Evolutionary conservation across 1,140 invertebrate species (phyloP).

Genomic region (Temnothorax curvispinosus): DNA sequence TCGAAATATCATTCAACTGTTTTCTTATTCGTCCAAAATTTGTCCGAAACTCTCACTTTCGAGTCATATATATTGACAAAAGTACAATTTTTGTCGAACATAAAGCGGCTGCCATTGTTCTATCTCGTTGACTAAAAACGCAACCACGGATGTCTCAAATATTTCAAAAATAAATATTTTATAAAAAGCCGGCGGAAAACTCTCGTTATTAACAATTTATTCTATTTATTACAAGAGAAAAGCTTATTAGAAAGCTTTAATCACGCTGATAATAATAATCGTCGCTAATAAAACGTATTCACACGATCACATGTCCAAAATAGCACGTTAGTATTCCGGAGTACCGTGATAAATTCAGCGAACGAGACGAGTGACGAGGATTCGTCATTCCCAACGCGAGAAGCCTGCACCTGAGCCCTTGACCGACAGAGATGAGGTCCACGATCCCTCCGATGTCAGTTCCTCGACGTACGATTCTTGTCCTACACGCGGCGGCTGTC

Average conservation of each 20-base stretch:
- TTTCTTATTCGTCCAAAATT: slow-evolving; percentile 16
- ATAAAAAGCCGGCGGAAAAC: not conserved
- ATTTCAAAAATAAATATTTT: not conserved
- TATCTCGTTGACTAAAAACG: slow-evolving; percentile 17
- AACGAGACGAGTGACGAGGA: slow-evolving; percentile 60
- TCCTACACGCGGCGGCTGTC: slow-evolving; percentile 73
- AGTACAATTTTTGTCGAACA: slow-evolving; percentile 31
- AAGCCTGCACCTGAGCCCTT: slow-evolving; percentile 38
- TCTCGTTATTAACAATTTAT: not conserved
- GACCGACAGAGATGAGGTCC: slow-evolving; percentile 48
- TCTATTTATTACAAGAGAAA: not conserved
- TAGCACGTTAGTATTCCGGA: not conserved
- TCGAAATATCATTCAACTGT: not conserved
- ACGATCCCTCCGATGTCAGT: slow-evolving; percentile 55
- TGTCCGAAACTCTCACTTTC: not conserved
- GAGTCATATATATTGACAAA: slow-evolving; percentile 9
- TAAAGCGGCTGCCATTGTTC: slow-evolving; percentile 55
- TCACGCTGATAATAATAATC: not conserved
- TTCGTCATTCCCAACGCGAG: slow-evolving; percentile 68
- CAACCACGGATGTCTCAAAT: not conserved
- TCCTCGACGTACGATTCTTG: slow-evolving; percentile 70
- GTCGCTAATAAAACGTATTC: slow-evolving; percentile 6
- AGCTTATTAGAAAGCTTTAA: not conserved
- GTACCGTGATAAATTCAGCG: slow-evolving; percentile 27
- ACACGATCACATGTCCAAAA: not conserved